Evolutionary conservation across 2,888 invertebrate species (phyloP).

Genomic region (Lasioglossum morio): DNA sequence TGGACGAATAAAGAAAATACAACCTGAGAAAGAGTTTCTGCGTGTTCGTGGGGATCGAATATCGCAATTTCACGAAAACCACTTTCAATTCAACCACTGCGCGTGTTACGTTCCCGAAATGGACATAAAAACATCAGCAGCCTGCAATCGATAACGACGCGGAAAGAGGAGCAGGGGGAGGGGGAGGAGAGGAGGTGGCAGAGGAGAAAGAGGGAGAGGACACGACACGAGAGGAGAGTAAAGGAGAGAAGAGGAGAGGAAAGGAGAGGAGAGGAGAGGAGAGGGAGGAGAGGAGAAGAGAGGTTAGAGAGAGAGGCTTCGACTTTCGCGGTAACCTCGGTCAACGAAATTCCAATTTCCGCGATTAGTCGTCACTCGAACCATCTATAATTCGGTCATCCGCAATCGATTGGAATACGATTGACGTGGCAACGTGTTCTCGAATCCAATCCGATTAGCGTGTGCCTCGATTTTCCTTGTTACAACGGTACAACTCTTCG

Average conservation of each 20-base stretch:
- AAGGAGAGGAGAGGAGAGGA: background rate
- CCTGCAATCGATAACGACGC: conserved; percentile 57
- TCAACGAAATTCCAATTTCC: conserved; percentile 43
- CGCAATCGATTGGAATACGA: conserved; percentile 30
- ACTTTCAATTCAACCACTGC: conserved; percentile 33
- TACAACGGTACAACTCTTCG: background rate
- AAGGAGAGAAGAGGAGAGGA: background rate
- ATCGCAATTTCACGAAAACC: conserved; percentile 43
- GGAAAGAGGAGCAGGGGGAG: conserved; percentile 3
- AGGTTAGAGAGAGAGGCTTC: background rate
- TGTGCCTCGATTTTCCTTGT: background rate
- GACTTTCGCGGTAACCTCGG: conserved; percentile 40
- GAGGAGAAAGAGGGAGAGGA: background rate
- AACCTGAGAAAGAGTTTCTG: background rate
- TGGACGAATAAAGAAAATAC: background rate
- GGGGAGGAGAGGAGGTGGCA: background rate
- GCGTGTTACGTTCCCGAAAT: conserved; percentile 44
- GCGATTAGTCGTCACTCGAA: conserved; percentile 27
- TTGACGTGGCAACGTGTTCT: conserved; percentile 12
- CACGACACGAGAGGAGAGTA: background rate
- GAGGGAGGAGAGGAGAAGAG: background rate
- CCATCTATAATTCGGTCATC: conserved; percentile 33
- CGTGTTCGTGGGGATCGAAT: background rate
- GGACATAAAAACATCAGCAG: conserved; percentile 51
- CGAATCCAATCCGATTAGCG: conserved; percentile 26